Conservation (phyloP, 2,888 invertebrate genomes). For the Chloroclysta siterata region DNA sequence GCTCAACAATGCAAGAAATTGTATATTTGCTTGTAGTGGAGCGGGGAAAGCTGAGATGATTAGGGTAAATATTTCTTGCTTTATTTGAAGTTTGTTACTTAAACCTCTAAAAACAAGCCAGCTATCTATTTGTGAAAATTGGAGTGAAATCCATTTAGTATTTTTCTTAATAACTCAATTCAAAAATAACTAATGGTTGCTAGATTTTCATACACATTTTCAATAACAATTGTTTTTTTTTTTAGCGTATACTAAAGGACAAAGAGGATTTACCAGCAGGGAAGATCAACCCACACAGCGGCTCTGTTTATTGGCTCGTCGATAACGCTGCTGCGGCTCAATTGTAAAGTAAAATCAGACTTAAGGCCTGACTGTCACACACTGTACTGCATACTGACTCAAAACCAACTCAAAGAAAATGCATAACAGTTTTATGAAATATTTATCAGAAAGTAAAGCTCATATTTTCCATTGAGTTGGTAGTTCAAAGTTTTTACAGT, state of each 20-base stretch:
- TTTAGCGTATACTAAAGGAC: conserved; percentile 91
- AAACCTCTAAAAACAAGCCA: too few relatives aligned
- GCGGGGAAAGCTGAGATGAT: conserved; percentile 94
- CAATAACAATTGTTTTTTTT: neutral
- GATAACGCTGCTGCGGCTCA: conserved; percentile 83
- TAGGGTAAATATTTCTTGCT: conserved; percentile 84
- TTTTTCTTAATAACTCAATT: too few relatives aligned
- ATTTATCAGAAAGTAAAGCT: too few relatives aligned
- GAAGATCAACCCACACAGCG: conserved; percentile 88
- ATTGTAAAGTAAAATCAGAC: conserved; percentile 45
- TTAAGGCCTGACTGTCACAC: neutral
- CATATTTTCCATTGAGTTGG: too few relatives aligned
- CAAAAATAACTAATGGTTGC: too few relatives aligned
- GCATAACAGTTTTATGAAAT: too few relatives aligned
- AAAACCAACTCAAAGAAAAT: too few relatives aligned
- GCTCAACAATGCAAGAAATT: conserved; percentile 93
- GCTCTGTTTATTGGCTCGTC: conserved; percentile 87
- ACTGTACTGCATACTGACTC: neutral
- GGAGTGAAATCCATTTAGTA: too few relatives aligned
- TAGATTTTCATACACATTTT: neutral
- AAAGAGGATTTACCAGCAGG: conserved; percentile 91
- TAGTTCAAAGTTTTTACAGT: too few relatives aligned
- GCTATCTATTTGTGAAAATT: too few relatives aligned
- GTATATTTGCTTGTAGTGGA: conserved; percentile 94
- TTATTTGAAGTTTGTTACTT: neutral